A percentile compares a stretch with the other conserved stretches of the same genome.
Conservation (phyloP, 2,888 invertebrate species). For the Hirtodrosophila trivittata region DNA sequence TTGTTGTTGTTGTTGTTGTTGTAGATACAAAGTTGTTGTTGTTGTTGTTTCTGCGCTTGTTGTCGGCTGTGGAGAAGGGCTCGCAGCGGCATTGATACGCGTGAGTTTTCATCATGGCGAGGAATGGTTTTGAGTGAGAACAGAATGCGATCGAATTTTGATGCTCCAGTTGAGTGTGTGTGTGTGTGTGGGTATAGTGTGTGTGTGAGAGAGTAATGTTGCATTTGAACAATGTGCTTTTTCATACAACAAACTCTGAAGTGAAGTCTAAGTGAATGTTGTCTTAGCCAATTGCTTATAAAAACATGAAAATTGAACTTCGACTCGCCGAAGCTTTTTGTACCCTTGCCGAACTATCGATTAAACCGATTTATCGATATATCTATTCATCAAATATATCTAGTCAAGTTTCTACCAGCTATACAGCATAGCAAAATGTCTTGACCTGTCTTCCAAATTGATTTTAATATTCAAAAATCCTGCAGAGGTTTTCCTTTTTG, state of each 20-base stretch:
- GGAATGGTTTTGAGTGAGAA: constrained; percentile 36
- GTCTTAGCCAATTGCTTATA: constrained; percentile 45
- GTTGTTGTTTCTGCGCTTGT: constrained; percentile 18
- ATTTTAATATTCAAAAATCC: too few species aligned
- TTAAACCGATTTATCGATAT: too few species aligned
- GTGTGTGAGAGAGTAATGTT: constrained; percentile 23
- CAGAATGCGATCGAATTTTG: constrained; percentile 48
- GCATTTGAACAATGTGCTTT: constrained; percentile 23
- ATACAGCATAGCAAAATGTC: too few species aligned
- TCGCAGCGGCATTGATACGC: constrained; percentile 49
- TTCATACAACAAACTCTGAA: constrained; percentile 19
- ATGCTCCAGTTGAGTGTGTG: constrained; percentile 18
- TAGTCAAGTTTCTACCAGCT: too few species aligned
- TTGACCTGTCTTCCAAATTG: too few species aligned
- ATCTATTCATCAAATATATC: too few species aligned
- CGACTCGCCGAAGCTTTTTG: constrained; percentile 5
- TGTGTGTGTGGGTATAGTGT: constrained; percentile 1
- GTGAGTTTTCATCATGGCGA: constrained; percentile 18
- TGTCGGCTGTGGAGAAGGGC: constrained; percentile 39
- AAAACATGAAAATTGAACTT: constrained; percentile 1
- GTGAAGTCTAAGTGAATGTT: constrained; percentile 14
- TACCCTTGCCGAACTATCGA: constrained; percentile 17
- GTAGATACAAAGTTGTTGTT: constrained; percentile 8
- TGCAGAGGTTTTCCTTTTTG: too few species aligned
- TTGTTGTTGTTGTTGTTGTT: constrained; percentile 31